Percentiles rank a stretch among this genome's conserved stretches.
Evolutionary conservation across 2,888 invertebrate genomes (phyloP).

Genomic region (Tetragonula carbonaria): DNA sequence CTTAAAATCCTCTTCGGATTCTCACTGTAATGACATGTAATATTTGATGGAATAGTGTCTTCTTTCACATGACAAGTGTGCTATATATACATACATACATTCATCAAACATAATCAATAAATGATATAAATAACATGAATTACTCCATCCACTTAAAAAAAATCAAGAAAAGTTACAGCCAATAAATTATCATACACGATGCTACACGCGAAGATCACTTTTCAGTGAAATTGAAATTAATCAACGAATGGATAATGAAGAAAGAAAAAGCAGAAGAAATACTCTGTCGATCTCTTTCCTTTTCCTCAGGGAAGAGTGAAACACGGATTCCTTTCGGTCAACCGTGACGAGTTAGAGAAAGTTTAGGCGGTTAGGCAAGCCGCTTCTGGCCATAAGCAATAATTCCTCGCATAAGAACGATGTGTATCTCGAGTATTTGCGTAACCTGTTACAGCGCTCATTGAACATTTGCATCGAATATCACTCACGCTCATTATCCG

Average conservation of each 20-base stretch:
- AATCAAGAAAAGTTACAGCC: neutral
- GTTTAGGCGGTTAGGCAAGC: slow-evolving; percentile 69
- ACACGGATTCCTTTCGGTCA: slow-evolving; percentile 51
- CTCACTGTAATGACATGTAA: too few species aligned
- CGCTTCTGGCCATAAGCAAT: slow-evolving; percentile 62
- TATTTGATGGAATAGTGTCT: too few species aligned
- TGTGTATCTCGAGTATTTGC: slow-evolving; percentile 59
- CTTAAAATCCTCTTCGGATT: too few species aligned
- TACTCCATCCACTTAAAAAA: neutral
- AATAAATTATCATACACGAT: neutral
- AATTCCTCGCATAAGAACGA: slow-evolving; percentile 68
- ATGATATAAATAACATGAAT: neutral
- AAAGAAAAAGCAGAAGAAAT: neutral
- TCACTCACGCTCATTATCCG: neutral
- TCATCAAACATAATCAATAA: too few species aligned
- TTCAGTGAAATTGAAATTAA: neutral
- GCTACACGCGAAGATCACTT: neutral
- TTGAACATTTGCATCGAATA: slow-evolving; percentile 42
- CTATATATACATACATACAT: too few species aligned
- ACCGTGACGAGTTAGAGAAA: slow-evolving; percentile 69
- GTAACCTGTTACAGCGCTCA: slow-evolving; percentile 54
- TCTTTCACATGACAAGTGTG: too few species aligned
- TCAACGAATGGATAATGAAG: too few species aligned
- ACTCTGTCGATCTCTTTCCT: neutral
- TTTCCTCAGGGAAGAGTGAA: slow-evolving; percentile 27